Evolutionary conservation across 2,797 vertebrate species (phyloP).

Genomic region (Diglossa cyanea): DNA sequence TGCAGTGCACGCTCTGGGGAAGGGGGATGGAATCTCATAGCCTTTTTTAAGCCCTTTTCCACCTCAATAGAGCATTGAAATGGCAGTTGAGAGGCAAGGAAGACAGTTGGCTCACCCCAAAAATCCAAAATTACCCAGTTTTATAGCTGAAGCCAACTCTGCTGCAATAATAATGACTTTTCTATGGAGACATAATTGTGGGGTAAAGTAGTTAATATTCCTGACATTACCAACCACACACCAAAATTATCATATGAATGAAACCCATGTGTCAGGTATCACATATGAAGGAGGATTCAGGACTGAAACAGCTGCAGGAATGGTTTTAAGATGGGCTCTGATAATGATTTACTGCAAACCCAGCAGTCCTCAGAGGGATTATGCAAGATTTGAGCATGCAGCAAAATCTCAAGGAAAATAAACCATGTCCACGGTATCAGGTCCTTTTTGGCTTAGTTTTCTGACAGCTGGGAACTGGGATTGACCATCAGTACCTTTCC

Average conservation of each 20-base stretch:
- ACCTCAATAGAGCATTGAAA: background rate
- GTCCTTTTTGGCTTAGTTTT: background rate
- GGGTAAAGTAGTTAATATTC: background rate
- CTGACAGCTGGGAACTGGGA: background rate
- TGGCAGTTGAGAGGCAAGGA: background rate
- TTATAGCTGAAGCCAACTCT: background rate
- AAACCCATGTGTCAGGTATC: background rate
- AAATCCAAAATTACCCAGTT: background rate
- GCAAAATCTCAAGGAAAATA: background rate
- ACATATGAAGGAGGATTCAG: background rate
- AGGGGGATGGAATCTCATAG: background rate
- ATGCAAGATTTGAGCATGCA: background rate
- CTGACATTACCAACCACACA: background rate
- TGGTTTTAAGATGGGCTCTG: background rate
- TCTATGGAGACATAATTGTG: background rate
- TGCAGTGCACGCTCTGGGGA: background rate
- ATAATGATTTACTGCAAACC: background rate
- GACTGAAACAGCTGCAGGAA: background rate
- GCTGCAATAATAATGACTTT: background rate
- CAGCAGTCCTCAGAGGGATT: background rate
- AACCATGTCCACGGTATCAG: background rate
- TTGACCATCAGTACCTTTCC: background rate
- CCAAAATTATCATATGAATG: background rate
- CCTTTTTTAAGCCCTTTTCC: background rate
- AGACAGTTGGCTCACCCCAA: background rate